Base-by-base conservation (phyloP, 2,888 invertebrate genomes). In the Choreutis nemorana region DNA sequence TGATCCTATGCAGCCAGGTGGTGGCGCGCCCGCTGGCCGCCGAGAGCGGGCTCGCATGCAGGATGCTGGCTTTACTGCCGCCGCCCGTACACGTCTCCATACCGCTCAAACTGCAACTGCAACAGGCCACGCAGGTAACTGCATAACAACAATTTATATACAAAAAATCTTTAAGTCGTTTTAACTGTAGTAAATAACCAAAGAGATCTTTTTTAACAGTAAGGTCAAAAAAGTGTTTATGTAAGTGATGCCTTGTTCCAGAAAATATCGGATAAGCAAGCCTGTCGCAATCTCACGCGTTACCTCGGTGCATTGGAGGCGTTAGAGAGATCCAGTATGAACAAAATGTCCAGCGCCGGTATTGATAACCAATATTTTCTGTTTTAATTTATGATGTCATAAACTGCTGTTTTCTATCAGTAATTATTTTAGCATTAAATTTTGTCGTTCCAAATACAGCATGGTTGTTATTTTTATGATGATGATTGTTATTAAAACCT, bases 191-290 rank as follows among this genome's bases (percentile, higher is more conserved):
- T n/a, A n/a, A n/a, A n/a, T n/a, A n/a, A n/a, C n/a, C n/a, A n/a
- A n/a, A n/a, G n/a, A n/a, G n/a, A n/a, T n/a, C n/a, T n/a, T n/a
- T n/a, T n/a, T n/a, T n/a, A n/a, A n/a, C n/a, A n/a, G n/a, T n/a
- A n/a, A n/a, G n/a, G n/a, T n/a, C n/a, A n/a, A n/a, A n/a, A n/a
- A n/a, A n/a, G n/a, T n/a, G n/a, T n/a, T n/a, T n/a, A n/a, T n/a
- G n/a, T n/a, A n/a, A n/a, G n/a, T n/a, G n/a, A n/a, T n/a, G n/a
- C n/a, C n/a, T 29, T 24, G 10, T 52, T 50, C 8, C 55, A 80
- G 80, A 67, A 71, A 55, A 33, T 79, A n/a, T 60, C 72, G 0
- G 79, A 80, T 37, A 80, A 75, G 36, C 71, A 68, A 26, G 73
- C 78, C 0, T 58, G 63, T 31, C 55, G 79, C 2, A 73, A 80